phyloP scores from a whole-genome alignment of 2,888 invertebrate genomes.

The Dascillus cervinus region DNA sequence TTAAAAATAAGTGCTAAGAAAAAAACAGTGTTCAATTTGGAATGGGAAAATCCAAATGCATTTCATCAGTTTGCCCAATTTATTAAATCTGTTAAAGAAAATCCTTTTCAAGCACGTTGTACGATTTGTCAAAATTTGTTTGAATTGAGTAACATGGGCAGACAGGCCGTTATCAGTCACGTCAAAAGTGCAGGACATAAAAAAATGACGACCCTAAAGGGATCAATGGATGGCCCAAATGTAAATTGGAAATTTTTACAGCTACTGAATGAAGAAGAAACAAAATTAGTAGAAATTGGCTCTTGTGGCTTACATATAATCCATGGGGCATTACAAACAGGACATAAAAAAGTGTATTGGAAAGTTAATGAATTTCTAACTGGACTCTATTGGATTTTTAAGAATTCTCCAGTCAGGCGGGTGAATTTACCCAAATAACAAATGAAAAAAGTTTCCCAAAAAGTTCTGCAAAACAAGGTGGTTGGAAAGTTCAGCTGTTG shows the following conservation, averaged over 20 bases:
- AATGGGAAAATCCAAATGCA: too few relatives aligned
- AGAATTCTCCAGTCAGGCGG: conserved; percentile 1
- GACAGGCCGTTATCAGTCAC: not conserved
- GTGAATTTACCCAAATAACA: too few relatives aligned
- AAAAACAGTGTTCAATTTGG: too few relatives aligned
- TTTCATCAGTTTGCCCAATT: too few relatives aligned
- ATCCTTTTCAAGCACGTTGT: too few relatives aligned
- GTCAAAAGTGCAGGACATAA: conserved; percentile 1
- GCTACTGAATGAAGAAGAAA: conserved; percentile 1
- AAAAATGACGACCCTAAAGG: not conserved
- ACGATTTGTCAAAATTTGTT: not conserved
- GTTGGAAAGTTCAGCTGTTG: conserved; percentile 1
- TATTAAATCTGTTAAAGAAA: too few relatives aligned
- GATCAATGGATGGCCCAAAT: conserved; percentile 3
- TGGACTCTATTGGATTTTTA: conserved; percentile 5
- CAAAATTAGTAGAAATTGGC: conserved; percentile 1
- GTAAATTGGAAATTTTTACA: conserved; percentile 3
- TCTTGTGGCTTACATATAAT: conserved; percentile 4
- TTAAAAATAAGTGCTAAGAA: too few relatives aligned
- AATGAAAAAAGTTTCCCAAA: not conserved
- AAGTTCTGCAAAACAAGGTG: conserved; percentile 1
- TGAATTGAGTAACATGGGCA: conserved; percentile 1
- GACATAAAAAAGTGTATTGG: conserved; percentile 1
- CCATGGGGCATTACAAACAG: conserved; percentile 4
- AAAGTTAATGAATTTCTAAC: conserved; percentile 3